These are phyloP conservation scores for Meta bourneti DNA, from an alignment of 2,888 invertebrate genomes.

Conservation along the genomic window DNA sequence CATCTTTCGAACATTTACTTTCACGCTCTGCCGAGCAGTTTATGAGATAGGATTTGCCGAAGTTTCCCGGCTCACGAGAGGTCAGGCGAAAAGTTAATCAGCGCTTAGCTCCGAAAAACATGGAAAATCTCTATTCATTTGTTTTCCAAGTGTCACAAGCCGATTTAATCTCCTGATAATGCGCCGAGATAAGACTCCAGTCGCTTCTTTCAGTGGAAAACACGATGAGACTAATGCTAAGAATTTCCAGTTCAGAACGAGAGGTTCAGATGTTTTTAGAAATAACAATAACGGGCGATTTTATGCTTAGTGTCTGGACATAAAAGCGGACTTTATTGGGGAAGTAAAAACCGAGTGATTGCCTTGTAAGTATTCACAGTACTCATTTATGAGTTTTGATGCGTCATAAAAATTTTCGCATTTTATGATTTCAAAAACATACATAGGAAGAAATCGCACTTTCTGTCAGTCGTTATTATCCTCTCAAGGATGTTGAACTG, in stretches of 20 bases:
- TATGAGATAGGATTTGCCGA: background rate
- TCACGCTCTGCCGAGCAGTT: background rate
- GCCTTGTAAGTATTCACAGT: background rate
- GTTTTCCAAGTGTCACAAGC: background rate
- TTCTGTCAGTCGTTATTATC: background rate
- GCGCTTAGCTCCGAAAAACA: background rate
- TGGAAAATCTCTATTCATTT: background rate
- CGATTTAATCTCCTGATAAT: background rate
- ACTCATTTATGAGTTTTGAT: background rate
- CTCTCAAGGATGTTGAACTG: background rate
- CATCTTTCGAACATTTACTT: background rate
- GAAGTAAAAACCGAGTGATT: background rate
- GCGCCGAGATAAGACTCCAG: background rate
- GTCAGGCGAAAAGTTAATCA: background rate
- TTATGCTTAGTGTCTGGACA: background rate
- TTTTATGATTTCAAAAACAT: background rate
- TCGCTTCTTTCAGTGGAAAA: too few relatives aligned
- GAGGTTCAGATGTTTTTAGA: too few relatives aligned
- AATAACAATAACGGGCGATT: background rate
- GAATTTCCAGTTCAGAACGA: too few relatives aligned
- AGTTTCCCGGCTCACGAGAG: background rate
- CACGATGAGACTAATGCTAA: too few relatives aligned
- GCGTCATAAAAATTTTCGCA: background rate
- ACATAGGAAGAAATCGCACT: background rate
- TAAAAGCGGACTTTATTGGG: background rate